A percentile compares a stretch with the other conserved stretches of the same genome.
Conservation (phyloP, 1,140 invertebrate species). For the Zophobas atratus region DNA sequence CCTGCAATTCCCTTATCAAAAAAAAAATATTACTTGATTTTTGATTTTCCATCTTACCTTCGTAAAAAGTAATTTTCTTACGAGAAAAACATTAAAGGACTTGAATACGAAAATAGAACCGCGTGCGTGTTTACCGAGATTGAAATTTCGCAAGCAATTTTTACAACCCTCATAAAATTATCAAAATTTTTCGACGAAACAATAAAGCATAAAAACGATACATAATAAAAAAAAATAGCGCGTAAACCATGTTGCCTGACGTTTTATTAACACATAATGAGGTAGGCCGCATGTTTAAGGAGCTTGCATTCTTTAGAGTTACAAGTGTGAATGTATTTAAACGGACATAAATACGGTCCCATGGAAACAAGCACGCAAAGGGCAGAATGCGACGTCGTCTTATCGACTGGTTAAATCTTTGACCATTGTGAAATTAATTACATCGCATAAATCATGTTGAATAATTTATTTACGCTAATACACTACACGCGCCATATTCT, state of each 20-base stretch:
- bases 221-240: conserved; percentile 12
- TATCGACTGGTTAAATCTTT: conserved; percentile 34
- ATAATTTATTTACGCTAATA: conserved; percentile 44
- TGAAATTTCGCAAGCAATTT: conserved; percentile 15
- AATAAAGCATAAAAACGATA: conserved; percentile 13
- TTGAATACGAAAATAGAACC: background rate
- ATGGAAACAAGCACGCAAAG: conserved; percentile 36
- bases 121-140: conserved; percentile 3
- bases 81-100: background rate
- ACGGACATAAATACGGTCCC: conserved; percentile 26
- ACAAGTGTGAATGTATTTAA: conserved; percentile 39
- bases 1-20: conserved; percentile 36
- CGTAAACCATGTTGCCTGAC: conserved; percentile 32
- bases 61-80: background rate
- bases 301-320: conserved; percentile 4
- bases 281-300: conserved; percentile 7
- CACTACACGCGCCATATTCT: conserved; percentile 37
- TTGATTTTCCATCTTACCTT: conserved; percentile 9
- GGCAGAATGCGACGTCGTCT: conserved; percentile 24
- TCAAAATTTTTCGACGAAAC: conserved; percentile 21
- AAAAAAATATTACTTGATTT: conserved; percentile 35
- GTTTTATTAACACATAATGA: conserved; percentile 41
- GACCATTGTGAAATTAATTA: conserved; percentile 43
- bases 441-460: conserved; percentile 47
- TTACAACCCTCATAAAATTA: conserved; percentile 26